Base-by-base conservation (phyloP, 2,888 invertebrate genomes). In the Notodonta ziczac region DNA sequence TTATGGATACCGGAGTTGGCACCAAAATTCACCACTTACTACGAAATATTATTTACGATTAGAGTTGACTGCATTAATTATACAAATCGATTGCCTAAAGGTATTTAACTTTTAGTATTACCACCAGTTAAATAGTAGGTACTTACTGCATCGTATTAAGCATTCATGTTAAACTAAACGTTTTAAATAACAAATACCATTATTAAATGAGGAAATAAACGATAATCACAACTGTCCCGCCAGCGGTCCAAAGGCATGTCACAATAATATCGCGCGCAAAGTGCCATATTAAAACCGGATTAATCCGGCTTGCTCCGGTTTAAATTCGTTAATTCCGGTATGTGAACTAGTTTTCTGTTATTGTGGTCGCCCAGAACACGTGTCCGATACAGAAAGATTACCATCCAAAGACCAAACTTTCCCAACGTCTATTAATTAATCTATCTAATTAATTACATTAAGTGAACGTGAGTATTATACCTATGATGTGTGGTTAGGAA, bases 251-350 rank as follows among this genome's bases (percentile, higher is more conserved):
- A 56, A 40, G 58, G 53, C 50, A 10, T 42, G 44, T 62, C 62
- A 61, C 24, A 39, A 59, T 59, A 40, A 62, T 66, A 60, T 58
- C 63, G 51, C 46, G 57, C 63, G 60, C 65, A 67, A 53, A 62
- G 69, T 50, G 61, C 42, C 60, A 62, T 67, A 62, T 72, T 69
- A 60, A 69, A 69, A 64, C 62, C 65, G 63, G 66, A 69, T 67
- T 67, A 65, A 67, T 59, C 61, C 56, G 52, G 61, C 61, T 69
- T 60, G 66, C 65, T 63, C 56, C 69, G 57, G 66, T 62, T 60
- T 63, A 54, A 67, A 71, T 64, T 64, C 62, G 67, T 67, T 73
- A 61, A 66, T 64, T 64, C 63, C 67, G 46, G 62, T 62, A 10
- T 42, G 42, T 42, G 42, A 58, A 60, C 55, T 64, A 73, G 66